Percentiles rank a stretch among this genome's conserved stretches.
Conservation (phyloP, 2,797 vertebrate species). For the Bucorvus abyssinicus region DNA sequence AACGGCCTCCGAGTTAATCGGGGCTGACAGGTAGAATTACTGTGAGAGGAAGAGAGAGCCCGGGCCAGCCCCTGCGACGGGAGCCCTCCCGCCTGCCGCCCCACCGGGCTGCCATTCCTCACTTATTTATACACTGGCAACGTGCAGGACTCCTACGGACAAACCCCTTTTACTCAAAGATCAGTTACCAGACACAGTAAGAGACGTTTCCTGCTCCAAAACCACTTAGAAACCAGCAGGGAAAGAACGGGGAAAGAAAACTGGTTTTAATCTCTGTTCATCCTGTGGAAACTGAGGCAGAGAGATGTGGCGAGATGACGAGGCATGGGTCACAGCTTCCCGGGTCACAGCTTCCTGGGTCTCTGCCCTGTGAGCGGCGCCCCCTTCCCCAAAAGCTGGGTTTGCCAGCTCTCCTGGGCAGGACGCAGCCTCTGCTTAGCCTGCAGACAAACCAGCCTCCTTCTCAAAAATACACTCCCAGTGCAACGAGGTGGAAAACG, state of each 20-base stretch:
- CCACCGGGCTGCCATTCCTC: background rate
- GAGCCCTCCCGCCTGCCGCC: background rate
- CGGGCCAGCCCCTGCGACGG: background rate
- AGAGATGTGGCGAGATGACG: background rate
- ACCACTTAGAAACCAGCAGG: background rate
- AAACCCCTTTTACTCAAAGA: background rate
- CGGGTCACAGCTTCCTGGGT: background rate
- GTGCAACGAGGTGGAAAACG: background rate
- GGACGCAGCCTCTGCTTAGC: background rate
- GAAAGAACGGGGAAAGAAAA: background rate
- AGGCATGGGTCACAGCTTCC: background rate
- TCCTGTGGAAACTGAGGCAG: background rate
- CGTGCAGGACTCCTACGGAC: background rate
- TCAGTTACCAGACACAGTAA: slow-evolving; percentile 7
- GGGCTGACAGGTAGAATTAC: slow-evolving; percentile 28
- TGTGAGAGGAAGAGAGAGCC: background rate
- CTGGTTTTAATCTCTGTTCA: background rate
- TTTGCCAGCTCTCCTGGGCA: background rate
- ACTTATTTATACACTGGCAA: background rate
- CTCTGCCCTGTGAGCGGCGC: background rate
- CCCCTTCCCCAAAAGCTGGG: background rate
- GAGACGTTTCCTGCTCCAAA: background rate
- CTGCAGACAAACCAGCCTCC: background rate
- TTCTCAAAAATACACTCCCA: background rate
- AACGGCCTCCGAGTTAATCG: background rate